These are phyloP conservation scores for Platycheirus rosarum DNA, from an alignment of 2,888 invertebrate genomes.

Conservation along the genomic window DNA sequence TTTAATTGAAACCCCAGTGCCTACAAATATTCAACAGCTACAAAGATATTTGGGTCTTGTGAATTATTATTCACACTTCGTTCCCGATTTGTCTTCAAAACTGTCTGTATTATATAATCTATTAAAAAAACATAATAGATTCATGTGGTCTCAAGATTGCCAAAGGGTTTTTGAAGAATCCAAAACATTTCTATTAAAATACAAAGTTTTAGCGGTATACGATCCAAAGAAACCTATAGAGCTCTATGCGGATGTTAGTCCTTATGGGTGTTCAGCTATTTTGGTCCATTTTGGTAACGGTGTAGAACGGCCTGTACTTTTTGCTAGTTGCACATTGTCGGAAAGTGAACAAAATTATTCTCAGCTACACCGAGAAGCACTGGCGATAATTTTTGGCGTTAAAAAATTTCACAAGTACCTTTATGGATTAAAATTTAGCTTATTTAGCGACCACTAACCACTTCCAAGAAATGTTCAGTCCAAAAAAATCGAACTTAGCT, in stretches of 20 bases:
- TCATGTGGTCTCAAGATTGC: no score
- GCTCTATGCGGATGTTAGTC: not conserved
- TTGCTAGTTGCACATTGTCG: slow-evolving; percentile 39
- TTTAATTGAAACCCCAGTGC: no score
- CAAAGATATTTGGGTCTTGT: no score
- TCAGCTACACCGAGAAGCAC: slow-evolving; percentile 50
- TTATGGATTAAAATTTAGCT: slow-evolving; percentile 76
- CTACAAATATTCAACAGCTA: no score
- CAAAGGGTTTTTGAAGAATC: no score
- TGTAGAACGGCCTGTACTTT: slow-evolving; percentile 34
- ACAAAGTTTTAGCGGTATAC: no score
- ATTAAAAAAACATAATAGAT: no score
- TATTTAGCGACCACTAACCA: slow-evolving; percentile 73
- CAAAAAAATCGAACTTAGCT: slow-evolving; percentile 43
- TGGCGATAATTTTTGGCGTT: slow-evolving; percentile 59
- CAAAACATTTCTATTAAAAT: no score
- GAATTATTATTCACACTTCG: no score
- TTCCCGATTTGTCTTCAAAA: no score
- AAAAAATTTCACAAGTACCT: slow-evolving; percentile 76
- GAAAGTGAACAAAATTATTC: slow-evolving; percentile 46
- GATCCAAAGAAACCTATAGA: slow-evolving; percentile 30
- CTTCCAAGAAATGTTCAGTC: slow-evolving; percentile 54
- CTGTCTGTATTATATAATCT: no score
- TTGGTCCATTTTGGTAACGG: slow-evolving; percentile 37
- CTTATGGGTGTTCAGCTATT: no score